Evolutionary conservation across 1,140 invertebrate species (phyloP).

Genomic region (Chionoecetes opilio): DNA sequence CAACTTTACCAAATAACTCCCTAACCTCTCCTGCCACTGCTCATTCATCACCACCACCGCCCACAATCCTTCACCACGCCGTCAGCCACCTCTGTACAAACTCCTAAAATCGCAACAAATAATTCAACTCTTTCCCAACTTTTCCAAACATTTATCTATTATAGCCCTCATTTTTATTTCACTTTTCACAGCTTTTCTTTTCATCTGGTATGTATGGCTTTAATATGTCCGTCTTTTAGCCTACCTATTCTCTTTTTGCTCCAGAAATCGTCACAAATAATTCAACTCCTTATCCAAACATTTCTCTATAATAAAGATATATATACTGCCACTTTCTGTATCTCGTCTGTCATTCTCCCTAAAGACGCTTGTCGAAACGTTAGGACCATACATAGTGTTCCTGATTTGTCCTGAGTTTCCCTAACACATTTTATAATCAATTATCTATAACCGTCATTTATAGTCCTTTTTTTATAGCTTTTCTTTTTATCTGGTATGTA

Average conservation of each 20-base stretch:
- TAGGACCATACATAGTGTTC: too few relatives aligned
- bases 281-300: too few relatives aligned
- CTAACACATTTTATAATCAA: background rate
- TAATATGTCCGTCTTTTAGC: too few relatives aligned
- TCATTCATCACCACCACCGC: background rate
- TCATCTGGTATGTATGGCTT: too few relatives aligned
- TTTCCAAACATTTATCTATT: background rate
- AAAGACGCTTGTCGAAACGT: too few relatives aligned
- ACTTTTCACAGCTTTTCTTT: background rate
- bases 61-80: background rate
- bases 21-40: background rate
- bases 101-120: background rate
- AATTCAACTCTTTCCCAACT: background rate
- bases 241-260: too few relatives aligned
- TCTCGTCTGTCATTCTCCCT: too few relatives aligned
- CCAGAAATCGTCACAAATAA: too few relatives aligned
- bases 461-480: background rate
- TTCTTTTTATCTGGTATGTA: too few relatives aligned
- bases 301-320: too few relatives aligned
- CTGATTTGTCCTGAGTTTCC: too few relatives aligned
- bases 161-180: background rate
- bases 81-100: background rate
- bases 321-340: too few relatives aligned
- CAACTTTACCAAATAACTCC: slow-evolving; percentile 4
- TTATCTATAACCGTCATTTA: background rate